Evolutionary conservation across 2,797 vertebrate genomes (phyloP).

Genomic region (Siniperca scherzeri): DNA sequence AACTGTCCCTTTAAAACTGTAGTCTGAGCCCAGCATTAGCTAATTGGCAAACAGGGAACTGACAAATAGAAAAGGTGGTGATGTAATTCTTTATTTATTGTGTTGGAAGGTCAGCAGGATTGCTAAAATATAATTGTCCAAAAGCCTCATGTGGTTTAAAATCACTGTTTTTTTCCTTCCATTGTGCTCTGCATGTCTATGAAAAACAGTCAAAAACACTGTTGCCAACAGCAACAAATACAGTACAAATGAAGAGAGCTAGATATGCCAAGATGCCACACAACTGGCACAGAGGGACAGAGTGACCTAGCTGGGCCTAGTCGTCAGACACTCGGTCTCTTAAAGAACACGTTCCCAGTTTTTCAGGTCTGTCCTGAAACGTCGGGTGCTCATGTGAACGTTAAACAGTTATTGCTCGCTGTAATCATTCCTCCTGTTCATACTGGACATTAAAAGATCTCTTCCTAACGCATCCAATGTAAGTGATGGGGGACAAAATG

Average conservation of each 20-base stretch:
- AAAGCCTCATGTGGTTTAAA: not conserved
- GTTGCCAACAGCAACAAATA: not conserved
- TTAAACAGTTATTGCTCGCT: not conserved
- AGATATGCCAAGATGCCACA: not conserved
- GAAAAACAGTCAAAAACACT: not conserved
- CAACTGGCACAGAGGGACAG: not conserved
- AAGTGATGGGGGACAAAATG: no score
- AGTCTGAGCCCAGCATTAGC: not conserved
- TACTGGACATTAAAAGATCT: no score
- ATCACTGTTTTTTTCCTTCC: not conserved
- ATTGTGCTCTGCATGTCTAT: no score
- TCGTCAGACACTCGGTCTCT: no score
- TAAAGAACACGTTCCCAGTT: no score
- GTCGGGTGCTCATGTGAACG: no score
- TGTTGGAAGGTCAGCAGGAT: conserved; percentile 15
- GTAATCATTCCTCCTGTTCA: not conserved
- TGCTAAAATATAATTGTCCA: not conserved
- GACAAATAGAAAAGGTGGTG: not conserved
- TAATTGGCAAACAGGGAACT: conserved; percentile 30
- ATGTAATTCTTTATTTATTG: conserved; percentile 7
- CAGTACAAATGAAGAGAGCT: not conserved
- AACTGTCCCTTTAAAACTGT: no score
- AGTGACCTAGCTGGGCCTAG: no score
- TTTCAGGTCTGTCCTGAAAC: no score
- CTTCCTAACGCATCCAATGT: no score